phyloP scores from a whole-genome alignment of 2,888 invertebrate species.

The Acronicta leporina region DNA sequence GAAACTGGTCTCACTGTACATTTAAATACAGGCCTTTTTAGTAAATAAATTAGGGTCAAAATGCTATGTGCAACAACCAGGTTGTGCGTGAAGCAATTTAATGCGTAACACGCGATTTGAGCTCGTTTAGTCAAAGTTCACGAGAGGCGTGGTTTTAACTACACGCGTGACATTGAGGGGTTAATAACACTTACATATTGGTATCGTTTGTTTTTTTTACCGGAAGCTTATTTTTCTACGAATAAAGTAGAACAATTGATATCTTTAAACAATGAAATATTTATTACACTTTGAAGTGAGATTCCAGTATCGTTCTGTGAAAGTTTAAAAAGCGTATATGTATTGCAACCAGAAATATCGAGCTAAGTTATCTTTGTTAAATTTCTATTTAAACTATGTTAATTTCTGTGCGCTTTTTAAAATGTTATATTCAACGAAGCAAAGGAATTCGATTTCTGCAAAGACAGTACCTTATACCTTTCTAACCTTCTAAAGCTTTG shows the following conservation, averaged over 20 bases:
- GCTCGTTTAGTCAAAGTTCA: constrained; percentile 48
- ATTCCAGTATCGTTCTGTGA: not conserved
- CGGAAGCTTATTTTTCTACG: constrained; percentile 29
- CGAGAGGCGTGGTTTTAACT: constrained; percentile 44
- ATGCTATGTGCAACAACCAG: constrained; percentile 16
- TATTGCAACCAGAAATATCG: too few species aligned
- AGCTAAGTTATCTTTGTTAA: too few species aligned
- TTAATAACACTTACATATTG: constrained; percentile 42
- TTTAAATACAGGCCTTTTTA: constrained; percentile 21
- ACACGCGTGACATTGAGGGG: constrained; percentile 54
- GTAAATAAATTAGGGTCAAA: constrained; percentile 34
- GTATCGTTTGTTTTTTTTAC: constrained; percentile 15
- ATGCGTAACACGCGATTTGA: constrained; percentile 39
- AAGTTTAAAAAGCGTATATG: too few species aligned
- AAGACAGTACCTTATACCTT: too few species aligned
- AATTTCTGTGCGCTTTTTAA: too few species aligned
- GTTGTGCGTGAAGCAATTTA: constrained; percentile 31
- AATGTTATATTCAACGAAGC: too few species aligned
- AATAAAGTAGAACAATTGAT: constrained; percentile 12
- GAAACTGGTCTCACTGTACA: constrained; percentile 20
- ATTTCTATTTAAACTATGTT: too few species aligned
- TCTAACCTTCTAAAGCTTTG: too few species aligned
- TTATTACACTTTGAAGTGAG: not conserved
- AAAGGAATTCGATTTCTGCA: too few species aligned
- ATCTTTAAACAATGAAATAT: not conserved